A percentile compares a stretch with the other conserved stretches of the same genome.
phyloP scores from a whole-genome alignment of 2,888 invertebrate genomes.

The Drosophila macrospina region DNA sequence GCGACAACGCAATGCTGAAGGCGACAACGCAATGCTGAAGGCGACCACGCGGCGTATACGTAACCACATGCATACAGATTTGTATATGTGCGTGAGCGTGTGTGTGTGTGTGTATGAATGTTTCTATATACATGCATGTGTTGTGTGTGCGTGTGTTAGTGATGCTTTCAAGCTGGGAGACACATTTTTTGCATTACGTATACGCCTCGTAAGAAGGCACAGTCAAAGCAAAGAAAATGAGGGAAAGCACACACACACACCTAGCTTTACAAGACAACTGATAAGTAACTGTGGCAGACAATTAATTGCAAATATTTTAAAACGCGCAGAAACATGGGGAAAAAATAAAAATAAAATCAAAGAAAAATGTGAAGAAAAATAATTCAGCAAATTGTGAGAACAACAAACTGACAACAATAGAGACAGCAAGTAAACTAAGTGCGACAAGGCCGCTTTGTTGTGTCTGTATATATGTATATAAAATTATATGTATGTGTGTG shows the following conservation, averaged over 20 bases:
- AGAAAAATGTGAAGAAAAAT: slow-evolving; percentile 6
- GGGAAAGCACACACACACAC: slow-evolving; percentile 13
- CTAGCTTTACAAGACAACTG: slow-evolving; percentile 40
- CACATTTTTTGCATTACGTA: slow-evolving; percentile 61
- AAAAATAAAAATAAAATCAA: slow-evolving; percentile 13
- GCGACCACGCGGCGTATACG: slow-evolving; percentile 80
- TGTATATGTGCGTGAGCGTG: slow-evolving; percentile 11
- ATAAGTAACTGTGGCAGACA: slow-evolving; percentile 42
- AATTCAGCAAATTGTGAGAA: slow-evolving; percentile 13
- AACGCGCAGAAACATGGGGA: slow-evolving; percentile 31
- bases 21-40: slow-evolving; percentile 44
- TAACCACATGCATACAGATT: slow-evolving; percentile 52
- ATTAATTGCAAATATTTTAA: slow-evolving; percentile 36
- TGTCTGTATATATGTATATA: neutral
- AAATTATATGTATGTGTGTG: too few species aligned
- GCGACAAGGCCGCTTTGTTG: slow-evolving; percentile 67
- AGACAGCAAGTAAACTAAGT: slow-evolving; percentile 28
- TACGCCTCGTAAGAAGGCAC: slow-evolving; percentile 43
- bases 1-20: too few species aligned
- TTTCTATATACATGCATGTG: neutral
- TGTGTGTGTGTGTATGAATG: slow-evolving; percentile 5
- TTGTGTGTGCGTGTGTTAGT: slow-evolving; percentile 21
- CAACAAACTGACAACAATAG: slow-evolving; percentile 24
- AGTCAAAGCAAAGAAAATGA: slow-evolving; percentile 34
- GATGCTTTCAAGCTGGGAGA: slow-evolving; percentile 51